phyloP scores from a whole-genome alignment of 2,797 vertebrate species.

The Eptatretus atami region DNA sequence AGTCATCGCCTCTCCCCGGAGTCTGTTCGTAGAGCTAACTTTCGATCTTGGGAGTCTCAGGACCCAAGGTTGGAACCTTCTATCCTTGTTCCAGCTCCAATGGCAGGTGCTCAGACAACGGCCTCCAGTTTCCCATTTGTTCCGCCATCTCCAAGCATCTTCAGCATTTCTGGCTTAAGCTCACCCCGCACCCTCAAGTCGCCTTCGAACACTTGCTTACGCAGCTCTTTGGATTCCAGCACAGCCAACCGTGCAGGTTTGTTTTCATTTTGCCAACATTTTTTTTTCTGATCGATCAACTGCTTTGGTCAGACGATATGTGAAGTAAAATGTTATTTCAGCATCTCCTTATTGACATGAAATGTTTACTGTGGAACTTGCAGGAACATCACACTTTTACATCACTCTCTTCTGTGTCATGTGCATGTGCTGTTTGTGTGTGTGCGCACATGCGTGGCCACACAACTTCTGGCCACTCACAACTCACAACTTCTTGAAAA shows the following conservation, averaged over 20 bases:
- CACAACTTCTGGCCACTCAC: too few species aligned
- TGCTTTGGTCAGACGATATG: too few species aligned
- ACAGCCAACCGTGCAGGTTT: slow-evolving; percentile 18
- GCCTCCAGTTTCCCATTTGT: slow-evolving; percentile 26
- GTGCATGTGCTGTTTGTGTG: too few species aligned
- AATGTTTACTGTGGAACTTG: too few species aligned
- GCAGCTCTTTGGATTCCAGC: slow-evolving; percentile 57
- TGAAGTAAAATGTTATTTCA: too few species aligned
- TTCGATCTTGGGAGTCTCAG: slow-evolving; percentile 57
- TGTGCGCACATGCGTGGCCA: too few species aligned
- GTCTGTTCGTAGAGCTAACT: slow-evolving; percentile 64
- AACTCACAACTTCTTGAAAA: too few species aligned
- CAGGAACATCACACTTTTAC: too few species aligned
- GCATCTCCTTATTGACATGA: too few species aligned
- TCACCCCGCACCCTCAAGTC: slow-evolving; percentile 47
- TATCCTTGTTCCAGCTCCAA: too few species aligned
- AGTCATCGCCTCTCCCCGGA: slow-evolving; percentile 72
- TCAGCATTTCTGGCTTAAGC: slow-evolving; percentile 35
- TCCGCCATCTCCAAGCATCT: slow-evolving; percentile 45
- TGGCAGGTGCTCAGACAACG: slow-evolving; percentile 18
- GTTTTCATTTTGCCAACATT: background rate
- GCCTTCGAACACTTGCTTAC: slow-evolving; percentile 41
- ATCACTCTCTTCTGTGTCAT: too few species aligned
- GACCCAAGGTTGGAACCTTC: slow-evolving; percentile 6
- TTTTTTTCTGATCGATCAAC: too few species aligned